Base-by-base conservation (phyloP, 2,113 vertebrate genomes). In the Capreolus pygargus region DNA sequence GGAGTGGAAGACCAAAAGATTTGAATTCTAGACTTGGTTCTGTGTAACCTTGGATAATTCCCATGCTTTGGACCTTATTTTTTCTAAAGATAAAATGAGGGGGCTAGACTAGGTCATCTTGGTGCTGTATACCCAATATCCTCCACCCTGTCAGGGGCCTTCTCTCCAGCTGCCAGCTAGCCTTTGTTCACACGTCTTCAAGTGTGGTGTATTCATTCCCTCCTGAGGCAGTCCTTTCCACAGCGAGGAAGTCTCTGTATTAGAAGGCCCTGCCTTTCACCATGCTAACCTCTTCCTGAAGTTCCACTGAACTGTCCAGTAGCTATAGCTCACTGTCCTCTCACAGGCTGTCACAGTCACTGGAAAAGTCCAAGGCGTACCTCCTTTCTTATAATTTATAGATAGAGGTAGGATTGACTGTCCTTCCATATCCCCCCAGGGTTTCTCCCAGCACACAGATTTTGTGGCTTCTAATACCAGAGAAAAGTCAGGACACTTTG, bases 401-500 rank as follows among this genome's bases (percentile, higher is more conserved):
- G 79, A 50, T 85, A 76, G 7, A 87, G 28, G 54, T 93, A 55
- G 39, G 55, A 86, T 93, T 82, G 23, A 78, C 60, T 84, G 57
- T 47, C 30, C 52, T 55, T 81, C 81, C 33, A 23, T 7, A 55
- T 55, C 30, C 30, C 89, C 79, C 21, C 25, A 85, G 89, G 33
- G 45, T 64, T 94, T 45, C 45, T 93, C 25, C 55, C 27, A 58
- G 45, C 74, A 86, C 83, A 89, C 74, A 91, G 19, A 78, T 92
- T 91, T 90, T 55, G 17, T 95, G 83, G 33, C 58, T 96, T 96
- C 55, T 96, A 94, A 47, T 85, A 21, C 47, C 55, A 78, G 39
- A 92, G 94, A 87, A 96, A 88, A 87, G 91, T 94, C 81, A 96
- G 58, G 74, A 57, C 58, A 82, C 36, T 96, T 94, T 55, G 78